phyloP scores from a whole-genome alignment of 1,140 invertebrate genomes.

The Melipona quadrifasciata region DNA sequence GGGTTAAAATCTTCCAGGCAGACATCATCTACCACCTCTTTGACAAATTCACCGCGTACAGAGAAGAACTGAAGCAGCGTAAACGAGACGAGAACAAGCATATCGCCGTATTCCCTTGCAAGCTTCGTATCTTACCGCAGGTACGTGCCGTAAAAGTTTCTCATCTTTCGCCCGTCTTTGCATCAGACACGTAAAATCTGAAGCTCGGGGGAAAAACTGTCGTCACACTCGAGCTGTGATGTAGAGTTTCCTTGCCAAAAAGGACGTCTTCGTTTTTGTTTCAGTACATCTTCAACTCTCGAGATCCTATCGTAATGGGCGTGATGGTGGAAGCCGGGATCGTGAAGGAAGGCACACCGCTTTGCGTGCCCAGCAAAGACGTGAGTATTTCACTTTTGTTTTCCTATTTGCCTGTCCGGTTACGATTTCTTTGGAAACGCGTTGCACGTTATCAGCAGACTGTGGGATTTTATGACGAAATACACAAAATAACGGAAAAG shows the following conservation, averaged over 20 bases:
- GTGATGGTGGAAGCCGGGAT: conserved; percentile 98
- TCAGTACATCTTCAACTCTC: conserved; percentile 97
- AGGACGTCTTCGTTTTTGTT: conserved; percentile 70
- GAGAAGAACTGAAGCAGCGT: conserved; percentile 95
- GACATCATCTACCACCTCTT: conserved; percentile 99
- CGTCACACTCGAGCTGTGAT: no score
- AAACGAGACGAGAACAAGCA: conserved; percentile 97
- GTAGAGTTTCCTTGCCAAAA: background rate
- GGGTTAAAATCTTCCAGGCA: conserved; percentile 98
- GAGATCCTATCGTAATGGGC: conserved; percentile 98
- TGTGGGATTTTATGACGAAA: no score
- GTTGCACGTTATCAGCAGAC: background rate
- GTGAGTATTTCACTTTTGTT: conserved; percentile 82
- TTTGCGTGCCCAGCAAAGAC: conserved; percentile 98
- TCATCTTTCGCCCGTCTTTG: no score
- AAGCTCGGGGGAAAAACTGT: background rate
- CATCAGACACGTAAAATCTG: background rate
- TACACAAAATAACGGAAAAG: no score
- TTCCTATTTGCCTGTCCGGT: conserved; percentile 27
- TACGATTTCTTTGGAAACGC: conserved; percentile 14
- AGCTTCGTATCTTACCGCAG: conserved; percentile 92
- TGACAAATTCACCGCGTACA: conserved; percentile 97
- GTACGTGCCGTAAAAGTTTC: conserved; percentile 78
- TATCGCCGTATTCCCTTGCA: conserved; percentile 99
- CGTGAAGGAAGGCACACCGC: conserved; percentile 96